phyloP scores from a whole-genome alignment of 2,797 vertebrate species.

The Chrysocyon brachyurus region DNA sequence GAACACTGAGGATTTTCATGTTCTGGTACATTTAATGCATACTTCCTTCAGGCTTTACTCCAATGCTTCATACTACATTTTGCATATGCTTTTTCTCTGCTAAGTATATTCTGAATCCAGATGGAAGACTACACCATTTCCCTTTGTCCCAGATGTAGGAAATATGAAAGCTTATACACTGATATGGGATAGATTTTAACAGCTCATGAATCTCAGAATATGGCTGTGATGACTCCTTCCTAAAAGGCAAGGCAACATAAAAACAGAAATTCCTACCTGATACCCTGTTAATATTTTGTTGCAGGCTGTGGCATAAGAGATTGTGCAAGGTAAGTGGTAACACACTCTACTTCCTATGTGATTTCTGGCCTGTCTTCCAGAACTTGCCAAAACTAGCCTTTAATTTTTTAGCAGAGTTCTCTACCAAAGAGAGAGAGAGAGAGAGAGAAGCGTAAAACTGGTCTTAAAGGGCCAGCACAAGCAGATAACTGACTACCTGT shows the following conservation, averaged over 20 bases:
- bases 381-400: constrained; percentile 43
- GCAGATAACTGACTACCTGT: neutral
- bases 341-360: neutral
- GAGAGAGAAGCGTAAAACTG: neutral
- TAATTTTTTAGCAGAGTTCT: neutral
- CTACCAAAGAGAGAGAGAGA: constrained; percentile 10
- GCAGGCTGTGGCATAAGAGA: neutral
- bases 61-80: neutral
- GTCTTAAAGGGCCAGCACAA: neutral
- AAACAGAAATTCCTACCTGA: neutral
- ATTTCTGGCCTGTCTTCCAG: constrained; percentile 31
- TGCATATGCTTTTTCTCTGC: neutral
- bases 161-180: neutral
- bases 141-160: neutral
- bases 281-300: neutral
- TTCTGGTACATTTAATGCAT: neutral
- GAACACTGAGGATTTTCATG: neutral
- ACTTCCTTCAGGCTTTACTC: neutral
- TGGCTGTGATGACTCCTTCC: neutral
- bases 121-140: neutral
- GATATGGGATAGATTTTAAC: neutral
- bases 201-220: neutral
- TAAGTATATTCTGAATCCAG: neutral
- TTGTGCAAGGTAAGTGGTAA: neutral
- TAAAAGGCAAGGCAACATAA: neutral